Conservation (phyloP, 2,888 invertebrate genomes). For the Tuberolachnus salignus region DNA sequence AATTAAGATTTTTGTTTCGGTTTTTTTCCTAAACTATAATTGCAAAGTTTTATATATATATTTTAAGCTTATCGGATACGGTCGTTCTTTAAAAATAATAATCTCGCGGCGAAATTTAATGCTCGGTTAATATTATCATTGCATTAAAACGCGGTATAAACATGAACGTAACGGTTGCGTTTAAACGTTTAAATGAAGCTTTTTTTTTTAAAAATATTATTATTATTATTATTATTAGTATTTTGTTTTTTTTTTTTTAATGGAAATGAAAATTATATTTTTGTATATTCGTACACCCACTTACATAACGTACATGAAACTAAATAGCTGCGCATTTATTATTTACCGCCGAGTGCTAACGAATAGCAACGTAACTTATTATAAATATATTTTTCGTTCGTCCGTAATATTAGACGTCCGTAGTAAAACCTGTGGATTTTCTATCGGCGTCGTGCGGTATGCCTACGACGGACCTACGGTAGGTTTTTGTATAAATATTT, state of each 20-base stretch:
- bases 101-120: background rate
- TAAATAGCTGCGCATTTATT: too few relatives aligned
- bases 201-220: too few relatives aligned
- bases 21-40: too few relatives aligned
- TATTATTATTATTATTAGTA: too few relatives aligned
- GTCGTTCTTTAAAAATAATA: background rate
- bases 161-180: background rate
- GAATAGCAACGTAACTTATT: too few relatives aligned
- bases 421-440: too few relatives aligned
- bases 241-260: too few relatives aligned
- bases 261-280: background rate
- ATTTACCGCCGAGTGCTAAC: too few relatives aligned
- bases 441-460: too few relatives aligned
- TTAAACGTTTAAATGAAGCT: slow-evolving; percentile 15
- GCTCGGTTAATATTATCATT: background rate
- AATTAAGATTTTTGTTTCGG: background rate
- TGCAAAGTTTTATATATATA: background rate
- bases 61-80: background rate
- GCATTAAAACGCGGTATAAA: background rate
- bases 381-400: background rate
- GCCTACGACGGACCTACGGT: too few relatives aligned
- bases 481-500: too few relatives aligned
- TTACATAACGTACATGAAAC: background rate
- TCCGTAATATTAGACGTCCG: too few relatives aligned
- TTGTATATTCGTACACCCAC: background rate